A percentile compares a stretch with the other conserved stretches of the same genome.
These are phyloP conservation scores for Acipenser transmontanus DNA, from an alignment of 2,797 vertebrate species.

Conservation along the genomic window DNA sequence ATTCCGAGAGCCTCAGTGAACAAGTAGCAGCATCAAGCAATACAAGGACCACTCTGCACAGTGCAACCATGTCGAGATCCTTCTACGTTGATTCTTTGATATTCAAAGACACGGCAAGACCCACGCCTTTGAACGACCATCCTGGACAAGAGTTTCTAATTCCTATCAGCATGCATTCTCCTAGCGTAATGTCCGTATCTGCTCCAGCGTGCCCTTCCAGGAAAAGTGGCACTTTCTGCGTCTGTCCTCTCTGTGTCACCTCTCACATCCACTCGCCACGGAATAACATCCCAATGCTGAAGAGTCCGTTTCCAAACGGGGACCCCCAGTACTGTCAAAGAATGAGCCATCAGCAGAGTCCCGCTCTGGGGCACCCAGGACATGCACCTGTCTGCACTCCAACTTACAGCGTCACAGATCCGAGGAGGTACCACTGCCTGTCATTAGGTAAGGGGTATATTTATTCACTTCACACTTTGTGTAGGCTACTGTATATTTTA, in stretches of 20 bases:
- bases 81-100: slow-evolving; percentile 98
- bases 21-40: slow-evolving; percentile 34
- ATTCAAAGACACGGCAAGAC: slow-evolving; percentile 85
- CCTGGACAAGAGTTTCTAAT: slow-evolving; percentile 84
- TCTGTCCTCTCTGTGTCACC: slow-evolving; percentile 91
- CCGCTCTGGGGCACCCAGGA: slow-evolving; percentile 67
- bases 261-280: slow-evolving; percentile 87
- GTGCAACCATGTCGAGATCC: slow-evolving; percentile 82
- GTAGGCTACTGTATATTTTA: too few relatives aligned
- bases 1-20: slow-evolving; percentile 69
- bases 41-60: slow-evolving; percentile 26
- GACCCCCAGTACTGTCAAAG: slow-evolving; percentile 82
- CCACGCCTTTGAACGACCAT: slow-evolving; percentile 67
- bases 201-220: slow-evolving; percentile 81
- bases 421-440: slow-evolving; percentile 91
- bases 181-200: slow-evolving; percentile 79
- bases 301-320: slow-evolving; percentile 73
- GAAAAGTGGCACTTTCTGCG: slow-evolving; percentile 87
- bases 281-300: slow-evolving; percentile 72
- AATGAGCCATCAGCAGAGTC: slow-evolving; percentile 64
- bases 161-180: slow-evolving; percentile 85
- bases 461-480: too few relatives aligned
- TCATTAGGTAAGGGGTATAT: slow-evolving; percentile 74
- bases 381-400: slow-evolving; percentile 69
- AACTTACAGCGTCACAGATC: slow-evolving; percentile 87